A percentile compares a stretch with the other conserved stretches of the same genome.
Conservation (phyloP, 2,113 vertebrate species). For the Corythaeola cristata region DNA sequence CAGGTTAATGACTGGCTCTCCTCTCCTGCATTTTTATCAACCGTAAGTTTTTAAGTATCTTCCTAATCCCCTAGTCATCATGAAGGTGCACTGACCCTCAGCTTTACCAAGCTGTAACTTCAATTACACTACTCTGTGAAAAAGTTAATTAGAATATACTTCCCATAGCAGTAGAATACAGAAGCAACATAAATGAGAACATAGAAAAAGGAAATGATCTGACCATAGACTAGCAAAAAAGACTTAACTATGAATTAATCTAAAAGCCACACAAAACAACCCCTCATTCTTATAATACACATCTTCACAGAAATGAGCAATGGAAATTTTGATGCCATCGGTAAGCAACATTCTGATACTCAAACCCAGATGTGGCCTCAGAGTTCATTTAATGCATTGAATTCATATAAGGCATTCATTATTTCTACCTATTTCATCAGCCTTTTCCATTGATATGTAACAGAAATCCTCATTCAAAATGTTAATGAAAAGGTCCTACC, state of each 20-base stretch:
- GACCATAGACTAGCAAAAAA: not conserved
- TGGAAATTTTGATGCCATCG: not conserved
- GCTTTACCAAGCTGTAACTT: slow-evolving; percentile 20
- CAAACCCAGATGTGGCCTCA: not conserved
- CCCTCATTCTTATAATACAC: not conserved
- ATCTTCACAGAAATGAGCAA: not conserved
- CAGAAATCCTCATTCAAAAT: not conserved
- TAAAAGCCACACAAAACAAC: not conserved
- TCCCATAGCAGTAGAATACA: not conserved
- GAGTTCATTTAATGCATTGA: not conserved
- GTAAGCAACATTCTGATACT: not conserved
- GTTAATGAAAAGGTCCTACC: not conserved
- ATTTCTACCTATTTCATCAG: not conserved
- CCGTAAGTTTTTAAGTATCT: slow-evolving; percentile 18
- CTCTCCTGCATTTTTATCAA: slow-evolving; percentile 45
- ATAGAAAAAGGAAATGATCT: not conserved
- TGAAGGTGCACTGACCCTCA: slow-evolving; percentile 26
- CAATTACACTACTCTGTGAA: not conserved
- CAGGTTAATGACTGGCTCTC: not conserved
- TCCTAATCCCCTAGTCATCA: slow-evolving; percentile 25
- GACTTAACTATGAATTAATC: not conserved
- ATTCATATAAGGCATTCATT: not conserved
- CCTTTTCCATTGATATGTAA: not conserved
- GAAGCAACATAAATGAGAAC: not conserved
- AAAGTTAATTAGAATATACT: slow-evolving; percentile 37